Base-by-base conservation (phyloP, 2,888 invertebrate genomes). In the Drosophila pseudotakahashii region DNA sequence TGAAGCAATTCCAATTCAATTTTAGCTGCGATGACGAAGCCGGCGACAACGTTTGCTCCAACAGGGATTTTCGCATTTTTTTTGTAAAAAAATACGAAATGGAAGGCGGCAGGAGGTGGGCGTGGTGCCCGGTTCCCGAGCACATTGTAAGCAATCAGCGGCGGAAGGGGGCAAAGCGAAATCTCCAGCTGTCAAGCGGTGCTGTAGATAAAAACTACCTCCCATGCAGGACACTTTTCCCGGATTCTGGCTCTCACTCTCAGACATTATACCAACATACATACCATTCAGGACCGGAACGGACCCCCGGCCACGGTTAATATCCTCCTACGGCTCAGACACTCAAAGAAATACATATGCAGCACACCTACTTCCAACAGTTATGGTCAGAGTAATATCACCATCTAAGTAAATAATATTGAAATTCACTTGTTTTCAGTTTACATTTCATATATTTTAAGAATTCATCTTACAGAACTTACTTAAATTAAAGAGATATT, bases 1-100 rank as follows among this genome's bases (percentile, higher is more conserved):
- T 83, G 68, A 83, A 88, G 81, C 81, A 79, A 86, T 86, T 85
- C 77, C 88, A 88, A 86, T 88, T 88, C 79, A 88, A 88, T 85
- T 88, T 88, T 75, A 81, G 83, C 82, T 72, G 84, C 69, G 73
- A 68, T 75, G 72, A 66, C 72, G 63, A 70, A 53, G 62, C 51
- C 60, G 61, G 52, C 42, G 68, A 81, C 77, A 79, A 74, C 74
- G 73, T 58, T 75, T 69, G 76, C 62, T 61, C 60, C 55, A 63
- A 72, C 68, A 77, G 73, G 85, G 81, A 81, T 84, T 82, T 86
- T 75, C 69, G 75, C 61, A 76, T 76, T 48, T 76, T 53, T 50
- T 50, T 11, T 58, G 30, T 69, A 41, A 63, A 54, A 54, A 67
- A 68, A 52, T 60, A 60, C 30, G 48, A 36, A 61, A 55, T 47